These are phyloP conservation scores for Chroicocephalus ridibundus DNA, from an alignment of 2,113 vertebrate species.

Conservation along the genomic window DNA sequence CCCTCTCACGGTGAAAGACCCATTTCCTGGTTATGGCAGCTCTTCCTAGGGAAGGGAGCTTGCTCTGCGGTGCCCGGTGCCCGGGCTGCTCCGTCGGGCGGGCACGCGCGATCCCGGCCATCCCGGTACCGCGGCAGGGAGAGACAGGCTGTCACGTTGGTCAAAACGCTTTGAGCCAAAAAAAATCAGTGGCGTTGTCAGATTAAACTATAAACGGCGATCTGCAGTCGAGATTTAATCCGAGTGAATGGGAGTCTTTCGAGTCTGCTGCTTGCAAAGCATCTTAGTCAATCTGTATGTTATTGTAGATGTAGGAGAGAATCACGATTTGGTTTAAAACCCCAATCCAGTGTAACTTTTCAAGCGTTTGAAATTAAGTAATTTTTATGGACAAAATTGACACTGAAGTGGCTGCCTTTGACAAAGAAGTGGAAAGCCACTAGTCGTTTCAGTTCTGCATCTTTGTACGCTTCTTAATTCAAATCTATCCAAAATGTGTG, in stretches of 20 bases:
- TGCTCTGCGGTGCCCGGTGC: background rate
- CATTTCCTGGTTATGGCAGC: fast-evolving
- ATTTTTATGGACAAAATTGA: background rate
- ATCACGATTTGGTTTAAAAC: background rate
- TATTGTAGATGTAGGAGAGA: background rate
- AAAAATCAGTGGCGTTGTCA: fast-evolving
- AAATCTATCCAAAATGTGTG: fast-evolving
- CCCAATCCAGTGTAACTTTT: background rate
- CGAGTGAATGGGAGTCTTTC: fast-evolving
- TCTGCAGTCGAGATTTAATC: fast-evolving
- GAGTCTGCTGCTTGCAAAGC: background rate
- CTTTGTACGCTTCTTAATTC: fast-evolving
- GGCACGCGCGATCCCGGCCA: fast-evolving
- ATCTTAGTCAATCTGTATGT: fast-evolving
- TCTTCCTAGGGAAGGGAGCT: too few relatives aligned
- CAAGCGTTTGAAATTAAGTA: background rate
- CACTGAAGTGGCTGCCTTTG: background rate
- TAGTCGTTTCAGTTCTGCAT: background rate
- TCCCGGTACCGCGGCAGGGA: too few relatives aligned
- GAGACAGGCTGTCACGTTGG: background rate
- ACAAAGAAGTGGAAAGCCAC: background rate
- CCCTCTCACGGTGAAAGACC: too few relatives aligned
- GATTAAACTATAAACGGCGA: fast-evolving
- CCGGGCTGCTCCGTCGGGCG: background rate
- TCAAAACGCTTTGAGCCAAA: fast-evolving